These are phyloP conservation scores for Ellobius talpinus DNA, from an alignment of 2,113 vertebrate species.

Conservation along the genomic window DNA sequence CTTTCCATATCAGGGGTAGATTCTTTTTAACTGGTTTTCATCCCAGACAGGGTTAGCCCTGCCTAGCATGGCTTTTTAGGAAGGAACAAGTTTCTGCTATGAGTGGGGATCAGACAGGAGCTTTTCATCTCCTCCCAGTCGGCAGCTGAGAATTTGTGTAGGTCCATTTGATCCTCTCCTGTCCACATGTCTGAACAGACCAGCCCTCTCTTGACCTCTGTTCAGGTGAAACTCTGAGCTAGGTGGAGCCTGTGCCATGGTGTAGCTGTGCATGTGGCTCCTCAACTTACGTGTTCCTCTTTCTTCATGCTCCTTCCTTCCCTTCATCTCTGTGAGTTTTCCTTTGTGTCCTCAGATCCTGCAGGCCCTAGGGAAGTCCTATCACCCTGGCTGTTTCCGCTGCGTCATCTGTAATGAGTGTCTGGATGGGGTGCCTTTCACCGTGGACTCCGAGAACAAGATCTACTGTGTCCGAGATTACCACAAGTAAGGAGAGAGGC, in stretches of 20 bases:
- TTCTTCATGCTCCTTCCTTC: not conserved
- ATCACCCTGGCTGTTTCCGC: conserved; percentile 97
- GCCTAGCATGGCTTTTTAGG: not conserved
- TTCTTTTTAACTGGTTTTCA: not conserved
- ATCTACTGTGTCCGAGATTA: conserved; percentile 99
- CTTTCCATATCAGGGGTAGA: not conserved
- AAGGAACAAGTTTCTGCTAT: not conserved
- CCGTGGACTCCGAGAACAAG: conserved; percentile 96
- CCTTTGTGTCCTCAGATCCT: conserved; percentile 90
- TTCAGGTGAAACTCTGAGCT: not conserved
- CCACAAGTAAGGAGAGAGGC: conserved; percentile 91
- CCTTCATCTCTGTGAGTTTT: not conserved
- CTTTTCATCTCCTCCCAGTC: not conserved
- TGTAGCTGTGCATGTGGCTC: not conserved
- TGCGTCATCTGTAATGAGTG: conserved; percentile 97
- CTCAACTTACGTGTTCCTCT: not conserved
- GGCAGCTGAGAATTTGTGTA: not conserved
- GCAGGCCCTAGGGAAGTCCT: conserved; percentile 97
- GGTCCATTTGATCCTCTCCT: not conserved
- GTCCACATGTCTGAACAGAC: too few species aligned
- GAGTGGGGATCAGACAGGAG: not conserved
- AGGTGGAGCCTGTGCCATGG: accelerated
- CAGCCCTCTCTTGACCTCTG: not conserved
- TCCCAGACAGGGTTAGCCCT: not conserved
- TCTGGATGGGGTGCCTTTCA: conserved; percentile 97